Evolutionary conservation across 2,113 vertebrate species (phyloP).

Genomic region (Xyrauchen texanus): DNA sequence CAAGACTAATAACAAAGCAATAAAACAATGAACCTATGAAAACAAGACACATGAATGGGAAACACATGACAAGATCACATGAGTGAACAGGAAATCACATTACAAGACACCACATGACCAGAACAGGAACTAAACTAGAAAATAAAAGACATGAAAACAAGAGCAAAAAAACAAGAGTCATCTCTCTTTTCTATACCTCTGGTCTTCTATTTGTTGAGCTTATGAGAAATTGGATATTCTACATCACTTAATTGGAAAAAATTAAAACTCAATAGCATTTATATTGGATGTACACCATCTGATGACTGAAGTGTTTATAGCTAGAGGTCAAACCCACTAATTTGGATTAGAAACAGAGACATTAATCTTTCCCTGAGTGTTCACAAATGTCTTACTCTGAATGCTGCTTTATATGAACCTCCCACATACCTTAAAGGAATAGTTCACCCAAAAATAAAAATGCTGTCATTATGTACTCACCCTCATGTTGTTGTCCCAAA

Average conservation of each 20-base stretch:
- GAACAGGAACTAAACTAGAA: no score
- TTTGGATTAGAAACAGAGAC: neutral
- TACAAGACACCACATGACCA: no score
- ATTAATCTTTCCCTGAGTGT: neutral
- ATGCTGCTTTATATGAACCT: neutral
- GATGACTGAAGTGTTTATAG: neutral
- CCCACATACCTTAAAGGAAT: neutral
- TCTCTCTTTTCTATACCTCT: neutral
- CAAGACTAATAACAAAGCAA: no score
- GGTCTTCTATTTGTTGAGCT: neutral
- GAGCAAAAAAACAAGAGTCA: no score
- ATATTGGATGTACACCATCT: neutral
- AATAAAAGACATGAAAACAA: no score
- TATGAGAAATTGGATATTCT: neutral
- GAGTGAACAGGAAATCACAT: no score
- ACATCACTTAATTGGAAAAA: neutral
- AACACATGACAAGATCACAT: no score
- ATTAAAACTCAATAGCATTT: neutral
- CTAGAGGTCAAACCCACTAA: neutral
- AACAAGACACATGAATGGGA: no score
- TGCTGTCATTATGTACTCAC: no score
- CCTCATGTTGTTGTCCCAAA: no score
- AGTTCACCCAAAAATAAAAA: neutral
- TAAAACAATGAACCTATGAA: no score
- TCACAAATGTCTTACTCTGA: neutral